Conservation (phyloP, 2,888 invertebrate species). For the Trileptium ribeirensis region DNA sequence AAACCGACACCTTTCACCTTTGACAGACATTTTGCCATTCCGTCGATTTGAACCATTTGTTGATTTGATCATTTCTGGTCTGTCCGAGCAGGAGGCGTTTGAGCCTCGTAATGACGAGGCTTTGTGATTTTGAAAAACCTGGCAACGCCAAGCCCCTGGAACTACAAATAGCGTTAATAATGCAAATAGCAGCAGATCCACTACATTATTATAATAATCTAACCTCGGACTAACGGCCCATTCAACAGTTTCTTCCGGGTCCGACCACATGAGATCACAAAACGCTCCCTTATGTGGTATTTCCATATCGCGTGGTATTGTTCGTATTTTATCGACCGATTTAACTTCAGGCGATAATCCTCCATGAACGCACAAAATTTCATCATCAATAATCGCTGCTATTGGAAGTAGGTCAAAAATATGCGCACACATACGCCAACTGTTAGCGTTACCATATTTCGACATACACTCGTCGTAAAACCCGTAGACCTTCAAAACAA, state of each 20-base stretch:
- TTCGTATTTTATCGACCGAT: slow-evolving; percentile 90
- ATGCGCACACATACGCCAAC: slow-evolving; percentile 96
- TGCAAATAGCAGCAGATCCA: too few relatives aligned
- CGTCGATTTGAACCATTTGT: too few relatives aligned
- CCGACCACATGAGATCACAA: slow-evolving; percentile 98
- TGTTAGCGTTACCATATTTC: slow-evolving; percentile 97
- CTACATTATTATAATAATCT: slow-evolving; percentile 29
- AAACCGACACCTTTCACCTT: too few relatives aligned
- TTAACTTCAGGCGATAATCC: slow-evolving; percentile 93
- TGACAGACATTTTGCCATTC: too few relatives aligned
- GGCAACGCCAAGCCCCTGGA: too few relatives aligned
- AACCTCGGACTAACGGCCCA: slow-evolving; percentile 46
- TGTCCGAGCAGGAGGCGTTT: too few relatives aligned
- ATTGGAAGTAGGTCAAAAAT: slow-evolving; percentile 95
- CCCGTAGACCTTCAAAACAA: slow-evolving; percentile 47
- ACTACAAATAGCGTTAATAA: too few relatives aligned
- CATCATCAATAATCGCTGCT: slow-evolving; percentile 95
- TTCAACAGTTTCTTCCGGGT: slow-evolving; percentile 89
- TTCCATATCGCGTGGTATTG: slow-evolving; percentile 89
- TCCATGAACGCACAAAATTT: slow-evolving; percentile 92
- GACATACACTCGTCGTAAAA: slow-evolving; percentile 83
- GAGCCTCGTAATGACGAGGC: too few relatives aligned
- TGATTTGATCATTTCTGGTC: too few relatives aligned
- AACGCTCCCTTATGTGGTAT: slow-evolving; percentile 97
- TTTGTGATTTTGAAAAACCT: too few relatives aligned